A percentile compares a stretch with the other conserved stretches of the same genome.
Conservation (phyloP, 2,888 invertebrate genomes). For the Hanleya hanleyi region DNA sequence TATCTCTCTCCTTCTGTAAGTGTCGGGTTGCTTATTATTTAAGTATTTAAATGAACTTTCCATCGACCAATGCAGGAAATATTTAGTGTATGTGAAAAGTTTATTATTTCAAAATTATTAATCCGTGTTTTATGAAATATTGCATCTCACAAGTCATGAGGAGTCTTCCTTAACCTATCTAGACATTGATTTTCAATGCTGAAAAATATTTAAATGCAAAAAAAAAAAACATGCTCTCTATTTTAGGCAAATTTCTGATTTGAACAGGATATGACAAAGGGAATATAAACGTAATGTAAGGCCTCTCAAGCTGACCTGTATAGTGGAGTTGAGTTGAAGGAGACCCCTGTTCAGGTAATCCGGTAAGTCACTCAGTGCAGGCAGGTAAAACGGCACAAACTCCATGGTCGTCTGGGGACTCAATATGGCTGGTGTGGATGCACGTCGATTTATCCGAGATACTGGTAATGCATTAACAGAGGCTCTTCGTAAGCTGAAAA, state of each 20-base stretch:
- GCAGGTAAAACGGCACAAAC: neutral
- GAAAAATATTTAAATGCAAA: neutral
- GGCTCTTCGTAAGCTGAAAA: too few relatives aligned
- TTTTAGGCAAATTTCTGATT: neutral
- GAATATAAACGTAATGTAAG: neutral
- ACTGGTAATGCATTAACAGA: too few relatives aligned
- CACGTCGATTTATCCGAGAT: neutral
- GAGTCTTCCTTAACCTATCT: too few relatives aligned
- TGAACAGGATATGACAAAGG: neutral
- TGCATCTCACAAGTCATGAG: too few relatives aligned
- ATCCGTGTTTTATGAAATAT: too few relatives aligned
- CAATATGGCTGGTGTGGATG: neutral
- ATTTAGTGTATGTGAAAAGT: too few relatives aligned
- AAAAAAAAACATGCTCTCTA: neutral
- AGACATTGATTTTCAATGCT: too few relatives aligned
- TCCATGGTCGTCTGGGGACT: neutral
- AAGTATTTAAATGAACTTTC: too few relatives aligned
- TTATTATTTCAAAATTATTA: too few relatives aligned
- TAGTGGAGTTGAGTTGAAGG: neutral
- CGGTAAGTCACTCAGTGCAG: neutral
- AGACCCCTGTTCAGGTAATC: neutral
- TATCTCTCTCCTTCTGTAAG: too few relatives aligned
- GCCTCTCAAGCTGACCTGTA: neutral
- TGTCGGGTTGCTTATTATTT: too few relatives aligned
- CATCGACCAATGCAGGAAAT: too few relatives aligned